Evolutionary conservation across 2,888 invertebrate genomes (phyloP).

Genomic region (Spialia ferax): DNA sequence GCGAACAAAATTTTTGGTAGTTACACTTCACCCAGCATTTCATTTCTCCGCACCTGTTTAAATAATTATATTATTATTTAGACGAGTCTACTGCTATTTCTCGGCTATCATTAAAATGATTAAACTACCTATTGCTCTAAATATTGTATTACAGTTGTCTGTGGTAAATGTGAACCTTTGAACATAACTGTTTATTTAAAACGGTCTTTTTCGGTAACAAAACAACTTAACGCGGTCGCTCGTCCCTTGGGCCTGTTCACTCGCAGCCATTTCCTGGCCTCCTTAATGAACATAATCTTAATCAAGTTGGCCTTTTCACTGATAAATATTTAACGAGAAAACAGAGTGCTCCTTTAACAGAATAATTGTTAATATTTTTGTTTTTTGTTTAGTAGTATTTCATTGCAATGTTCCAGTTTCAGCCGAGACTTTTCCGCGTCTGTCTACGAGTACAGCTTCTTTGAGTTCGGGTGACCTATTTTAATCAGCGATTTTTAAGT

Average conservation of each 20-base stretch:
- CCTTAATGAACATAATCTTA: constrained; percentile 68
- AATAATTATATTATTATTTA: neutral
- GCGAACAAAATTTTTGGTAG: constrained; percentile 18
- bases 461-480: constrained; percentile 30
- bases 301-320: constrained; percentile 65
- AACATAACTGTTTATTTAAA: neutral
- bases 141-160: neutral
- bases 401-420: neutral
- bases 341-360: constrained; percentile 63
- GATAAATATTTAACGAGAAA: constrained; percentile 77
- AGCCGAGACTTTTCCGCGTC: constrained; percentile 3
- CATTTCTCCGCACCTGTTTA: neutral
- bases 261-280: constrained; percentile 16
- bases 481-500: constrained; percentile 36
- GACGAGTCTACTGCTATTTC: too few species aligned
- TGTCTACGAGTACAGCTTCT: neutral
- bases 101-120: too few species aligned
- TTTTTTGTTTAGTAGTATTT: constrained; percentile 3
- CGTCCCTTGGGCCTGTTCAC: constrained; percentile 1
- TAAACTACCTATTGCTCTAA: too few species aligned
- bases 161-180: neutral
- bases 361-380: constrained; percentile 67
- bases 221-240: constrained; percentile 11
- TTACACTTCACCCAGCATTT: neutral
- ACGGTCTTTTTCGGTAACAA: neutral